Evolutionary conservation across 2,797 vertebrate species (phyloP).

Genomic region (Acanthopagrus latus): DNA sequence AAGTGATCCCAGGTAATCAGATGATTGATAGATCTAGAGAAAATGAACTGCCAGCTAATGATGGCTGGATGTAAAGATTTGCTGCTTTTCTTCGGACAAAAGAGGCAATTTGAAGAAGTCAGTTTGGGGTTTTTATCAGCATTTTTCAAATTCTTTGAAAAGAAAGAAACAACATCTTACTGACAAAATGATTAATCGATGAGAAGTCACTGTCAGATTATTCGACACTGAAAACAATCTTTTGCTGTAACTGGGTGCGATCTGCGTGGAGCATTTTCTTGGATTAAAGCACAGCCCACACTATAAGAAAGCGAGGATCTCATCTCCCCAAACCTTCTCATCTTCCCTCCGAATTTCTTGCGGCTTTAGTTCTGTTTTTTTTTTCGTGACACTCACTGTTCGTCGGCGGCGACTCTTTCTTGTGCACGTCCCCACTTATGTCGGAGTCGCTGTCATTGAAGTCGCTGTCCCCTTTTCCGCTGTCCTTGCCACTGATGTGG

Average conservation of each 20-base stretch:
- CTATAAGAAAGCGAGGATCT: background rate
- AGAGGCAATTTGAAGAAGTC: too few relatives aligned
- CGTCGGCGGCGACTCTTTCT: constrained; percentile 89
- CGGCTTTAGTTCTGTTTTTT: background rate
- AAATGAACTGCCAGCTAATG: background rate
- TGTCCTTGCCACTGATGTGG: constrained; percentile 98
- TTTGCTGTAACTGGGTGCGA: too few relatives aligned
- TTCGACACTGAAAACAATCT: too few relatives aligned
- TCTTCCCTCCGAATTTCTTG: background rate
- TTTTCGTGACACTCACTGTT: constrained; percentile 81
- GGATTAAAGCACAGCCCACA: background rate
- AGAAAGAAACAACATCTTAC: too few relatives aligned
- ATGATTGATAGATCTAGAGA: constrained; percentile 2
- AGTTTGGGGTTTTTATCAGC: too few relatives aligned
- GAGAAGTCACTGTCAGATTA: too few relatives aligned
- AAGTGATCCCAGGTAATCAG: constrained; percentile 24
- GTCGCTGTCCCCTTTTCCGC: constrained; percentile 98
- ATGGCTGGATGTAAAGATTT: background rate
- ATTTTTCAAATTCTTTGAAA: too few relatives aligned
- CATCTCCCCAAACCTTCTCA: background rate
- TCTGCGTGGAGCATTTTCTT: background rate
- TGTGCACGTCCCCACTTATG: constrained; percentile 94
- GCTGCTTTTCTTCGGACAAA: too few relatives aligned
- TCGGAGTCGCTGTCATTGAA: constrained; percentile 98
- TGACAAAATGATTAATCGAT: too few relatives aligned